These are phyloP conservation scores for Mermis nigrescens DNA, from an alignment of 2,888 invertebrate species.

Conservation along the genomic window DNA sequence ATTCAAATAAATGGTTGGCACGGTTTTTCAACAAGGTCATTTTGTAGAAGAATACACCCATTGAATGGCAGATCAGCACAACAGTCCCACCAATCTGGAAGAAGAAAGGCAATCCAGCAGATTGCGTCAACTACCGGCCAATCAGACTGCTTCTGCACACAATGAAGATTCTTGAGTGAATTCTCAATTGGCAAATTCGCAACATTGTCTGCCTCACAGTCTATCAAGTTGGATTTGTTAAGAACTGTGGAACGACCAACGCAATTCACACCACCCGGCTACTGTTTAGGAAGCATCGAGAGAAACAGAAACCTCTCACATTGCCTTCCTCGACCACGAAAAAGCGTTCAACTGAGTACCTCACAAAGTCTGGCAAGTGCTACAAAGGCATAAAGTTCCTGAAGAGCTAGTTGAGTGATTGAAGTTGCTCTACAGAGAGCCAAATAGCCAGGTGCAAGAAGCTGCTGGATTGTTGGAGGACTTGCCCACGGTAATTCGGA, in stretches of 20 bases:
- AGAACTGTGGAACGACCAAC: not conserved
- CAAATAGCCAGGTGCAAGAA: no score
- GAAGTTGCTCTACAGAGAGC: not conserved
- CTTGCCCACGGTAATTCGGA: no score
- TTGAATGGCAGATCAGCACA: not conserved
- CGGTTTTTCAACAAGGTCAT: conserved; percentile 3
- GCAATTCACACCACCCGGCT: not conserved
- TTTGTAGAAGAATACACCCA: not conserved
- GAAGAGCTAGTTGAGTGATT: not conserved
- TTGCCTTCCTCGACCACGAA: not conserved
- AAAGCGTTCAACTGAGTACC: not conserved
- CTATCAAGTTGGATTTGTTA: not conserved
- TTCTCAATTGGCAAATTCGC: not conserved
- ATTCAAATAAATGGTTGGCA: no score
- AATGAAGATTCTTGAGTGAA: conserved; percentile 5
- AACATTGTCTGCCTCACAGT: not conserved
- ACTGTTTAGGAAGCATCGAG: not conserved
- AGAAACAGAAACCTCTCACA: not conserved
- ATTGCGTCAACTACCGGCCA: conserved; percentile 4
- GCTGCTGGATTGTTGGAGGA: no score
- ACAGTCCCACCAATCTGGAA: conserved; percentile 5
- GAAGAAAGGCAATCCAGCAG: not conserved
- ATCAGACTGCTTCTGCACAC: not conserved
- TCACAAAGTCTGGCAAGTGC: not conserved
- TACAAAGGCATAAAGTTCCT: not conserved